Evolutionary conservation across 2,888 invertebrate genomes (phyloP), one percentile per base, ranked within the genome.

Genomic region (Pegoplata infirma): DNA sequence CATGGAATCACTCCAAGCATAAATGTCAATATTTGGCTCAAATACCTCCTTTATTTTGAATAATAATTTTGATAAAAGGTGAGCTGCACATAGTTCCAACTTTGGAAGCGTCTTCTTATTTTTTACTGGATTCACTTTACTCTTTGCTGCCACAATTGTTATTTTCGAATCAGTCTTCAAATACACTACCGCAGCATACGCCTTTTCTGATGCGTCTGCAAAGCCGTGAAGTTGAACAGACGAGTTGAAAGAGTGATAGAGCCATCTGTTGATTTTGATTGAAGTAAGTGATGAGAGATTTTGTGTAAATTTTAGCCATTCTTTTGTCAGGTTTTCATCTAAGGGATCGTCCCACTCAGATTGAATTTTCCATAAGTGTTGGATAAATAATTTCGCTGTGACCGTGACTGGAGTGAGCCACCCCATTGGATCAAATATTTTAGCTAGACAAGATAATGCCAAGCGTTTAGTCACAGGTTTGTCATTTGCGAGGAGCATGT

Each of bases 371-470:
- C 69, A 69, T 14, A 69, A 10, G 14, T 73, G 55, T 28, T 72
- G 63, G 51, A 72, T 53, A 53, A 55, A 72, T 44, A 63, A 28
- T 40, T 72, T 61, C 19, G 40, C 17, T 55, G 7, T 44, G 8
- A 71, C 55, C 5, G 72, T 72, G 16, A 63, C 53, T 32, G 63
- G 72, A 44, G 72, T 63, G 25, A 63, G 28, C 56, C 63, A 63
- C 7, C 63, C 36, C n/a, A 61, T 19, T 23, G 71, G 71, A 71
- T 71, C 71, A 53, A 71, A 51, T 17, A 59, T 61, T 25, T 23
- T 61, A 28, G 53, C 61, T 61, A 61, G 21, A 7, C 36, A 16
- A 7, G 53, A 61, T 28, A 61, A 51, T 6, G 6, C 3, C 8
- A 32, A 32, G 32, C 8, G 10, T 32, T 32, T 4, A 7, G 5